These are phyloP conservation scores for Gulo gulo DNA, from an alignment of 2,113 vertebrate genomes.

Conservation along the genomic window DNA sequence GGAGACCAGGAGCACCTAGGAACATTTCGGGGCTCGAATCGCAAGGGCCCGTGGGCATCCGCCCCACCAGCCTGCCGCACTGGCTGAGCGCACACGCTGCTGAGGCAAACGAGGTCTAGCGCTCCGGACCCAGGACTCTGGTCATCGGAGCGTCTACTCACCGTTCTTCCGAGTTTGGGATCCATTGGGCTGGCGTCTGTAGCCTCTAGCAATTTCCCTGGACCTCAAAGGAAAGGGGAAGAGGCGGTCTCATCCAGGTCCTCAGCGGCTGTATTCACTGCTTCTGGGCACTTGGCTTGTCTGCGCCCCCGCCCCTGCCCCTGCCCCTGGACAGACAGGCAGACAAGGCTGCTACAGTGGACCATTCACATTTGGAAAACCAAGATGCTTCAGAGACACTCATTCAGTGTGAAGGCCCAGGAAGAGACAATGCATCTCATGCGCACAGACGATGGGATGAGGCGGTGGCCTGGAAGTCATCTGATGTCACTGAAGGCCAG, in stretches of 20 bases:
- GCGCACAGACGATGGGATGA: neutral
- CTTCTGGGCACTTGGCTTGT: accelerated
- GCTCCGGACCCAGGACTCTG: accelerated
- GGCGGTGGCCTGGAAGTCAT: neutral
- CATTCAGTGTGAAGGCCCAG: neutral
- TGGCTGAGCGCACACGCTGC: accelerated
- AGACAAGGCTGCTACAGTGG: neutral
- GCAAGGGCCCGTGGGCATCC: accelerated
- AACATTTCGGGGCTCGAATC: accelerated
- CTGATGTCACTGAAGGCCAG: neutral
- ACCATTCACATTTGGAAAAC: slow-evolving; percentile 30
- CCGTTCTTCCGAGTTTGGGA: slow-evolving; percentile 45
- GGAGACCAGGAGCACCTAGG: neutral
- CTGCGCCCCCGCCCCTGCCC: no score
- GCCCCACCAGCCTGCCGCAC: no score
- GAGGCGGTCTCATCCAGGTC: neutral
- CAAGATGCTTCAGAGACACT: slow-evolving; percentile 12
- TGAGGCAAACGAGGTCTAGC: accelerated
- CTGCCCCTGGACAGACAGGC: neutral
- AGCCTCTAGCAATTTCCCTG: neutral
- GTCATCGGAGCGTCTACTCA: neutral
- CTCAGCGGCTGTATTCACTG: neutral
- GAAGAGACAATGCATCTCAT: neutral
- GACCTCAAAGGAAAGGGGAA: neutral
- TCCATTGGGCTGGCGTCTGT: neutral